Percentiles rank a stretch among this genome's conserved stretches.
These are phyloP conservation scores for Crenichthys baileyi DNA, from an alignment of 2,797 vertebrate species.

Conservation along the genomic window DNA sequence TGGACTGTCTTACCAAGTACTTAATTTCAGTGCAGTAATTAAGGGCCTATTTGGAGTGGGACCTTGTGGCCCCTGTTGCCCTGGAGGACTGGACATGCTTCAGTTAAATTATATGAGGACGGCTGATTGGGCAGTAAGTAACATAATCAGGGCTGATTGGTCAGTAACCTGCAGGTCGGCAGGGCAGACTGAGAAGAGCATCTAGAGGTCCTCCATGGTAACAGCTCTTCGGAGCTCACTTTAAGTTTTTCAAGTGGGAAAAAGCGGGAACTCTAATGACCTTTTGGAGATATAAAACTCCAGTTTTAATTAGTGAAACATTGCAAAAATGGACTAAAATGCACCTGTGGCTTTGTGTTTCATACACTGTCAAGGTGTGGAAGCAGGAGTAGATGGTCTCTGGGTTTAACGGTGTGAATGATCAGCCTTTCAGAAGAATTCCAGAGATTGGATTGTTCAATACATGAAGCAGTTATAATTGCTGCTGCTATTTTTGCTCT, in stretches of 20 bases:
- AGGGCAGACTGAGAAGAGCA: conserved; percentile 44
- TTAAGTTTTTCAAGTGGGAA: background rate
- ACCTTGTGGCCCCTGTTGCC: conserved; percentile 73
- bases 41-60: conserved; percentile 78
- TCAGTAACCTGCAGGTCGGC: conserved; percentile 70
- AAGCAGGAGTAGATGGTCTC: background rate
- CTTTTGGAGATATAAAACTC: background rate
- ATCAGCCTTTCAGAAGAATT: background rate
- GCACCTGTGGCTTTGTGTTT: background rate
- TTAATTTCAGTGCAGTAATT: conserved; percentile 83
- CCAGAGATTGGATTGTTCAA: background rate
- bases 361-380: background rate
- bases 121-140: conserved; percentile 71
- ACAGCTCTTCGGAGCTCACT: conserved; percentile 21
- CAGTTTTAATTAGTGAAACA: background rate
- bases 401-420: background rate
- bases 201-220: conserved; percentile 31
- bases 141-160: conserved; percentile 80
- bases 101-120: conserved; percentile 78
- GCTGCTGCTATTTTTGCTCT: background rate
- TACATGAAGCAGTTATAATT: background rate
- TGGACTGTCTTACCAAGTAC: conserved; percentile 72
- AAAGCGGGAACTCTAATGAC: background rate
- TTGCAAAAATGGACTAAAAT: background rate
- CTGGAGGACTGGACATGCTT: conserved; percentile 72